phyloP scores from a whole-genome alignment of 2,797 vertebrate species.

The Catharus ustulatus region DNA sequence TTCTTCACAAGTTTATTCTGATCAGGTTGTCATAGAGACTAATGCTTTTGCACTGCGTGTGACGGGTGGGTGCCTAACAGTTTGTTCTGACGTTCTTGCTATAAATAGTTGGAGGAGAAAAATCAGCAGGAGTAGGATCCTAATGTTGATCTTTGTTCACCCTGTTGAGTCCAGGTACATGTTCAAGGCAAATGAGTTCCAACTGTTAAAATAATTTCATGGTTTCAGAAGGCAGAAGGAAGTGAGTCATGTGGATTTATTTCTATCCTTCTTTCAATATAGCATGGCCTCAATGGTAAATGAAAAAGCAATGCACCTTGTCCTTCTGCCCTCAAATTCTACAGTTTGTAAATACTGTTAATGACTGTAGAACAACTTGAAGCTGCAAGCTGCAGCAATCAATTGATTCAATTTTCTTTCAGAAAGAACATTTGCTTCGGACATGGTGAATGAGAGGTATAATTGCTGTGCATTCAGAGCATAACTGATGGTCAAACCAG shows the following conservation, averaged over 20 bases:
- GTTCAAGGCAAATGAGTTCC: background rate
- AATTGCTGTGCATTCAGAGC: background rate
- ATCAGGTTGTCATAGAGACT: conserved; percentile 74
- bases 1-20: conserved; percentile 61
- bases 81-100: conserved; percentile 35
- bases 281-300: background rate
- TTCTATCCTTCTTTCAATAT: background rate
- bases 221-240: background rate
- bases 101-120: conserved; percentile 46
- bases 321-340: background rate
- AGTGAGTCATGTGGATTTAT: background rate
- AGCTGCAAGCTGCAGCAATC: background rate
- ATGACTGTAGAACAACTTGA: background rate
- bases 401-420: background rate
- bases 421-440: background rate
- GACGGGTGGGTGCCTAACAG: conserved; percentile 31
- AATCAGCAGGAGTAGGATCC: conserved; percentile 7
- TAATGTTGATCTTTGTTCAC: conserved; percentile 2
- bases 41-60: background rate
- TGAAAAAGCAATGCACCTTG: background rate
- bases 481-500: background rate
- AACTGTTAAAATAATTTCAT: background rate
- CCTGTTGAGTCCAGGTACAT: background rate
- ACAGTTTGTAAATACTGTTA: background rate
- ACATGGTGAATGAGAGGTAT: background rate